Base-by-base conservation (phyloP, 2,888 invertebrate species). In the Serripes groenlandicus region DNA sequence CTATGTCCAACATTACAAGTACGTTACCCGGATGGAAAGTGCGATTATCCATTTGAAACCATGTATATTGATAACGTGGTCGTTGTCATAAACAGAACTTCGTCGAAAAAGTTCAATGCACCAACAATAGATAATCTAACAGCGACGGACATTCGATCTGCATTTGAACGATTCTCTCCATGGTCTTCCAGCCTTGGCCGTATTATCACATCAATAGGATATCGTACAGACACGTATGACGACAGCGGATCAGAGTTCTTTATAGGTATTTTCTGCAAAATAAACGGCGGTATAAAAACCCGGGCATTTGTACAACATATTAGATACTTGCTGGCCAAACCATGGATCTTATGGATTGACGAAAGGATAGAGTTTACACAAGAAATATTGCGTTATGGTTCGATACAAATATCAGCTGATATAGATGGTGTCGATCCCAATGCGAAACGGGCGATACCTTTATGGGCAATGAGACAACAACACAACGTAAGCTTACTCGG, bases 1-100 rank as follows among this genome's bases (percentile, higher is more conserved):
- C n/a, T 58, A n/a, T 58, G 58, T 58, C 58, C 58, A 58, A 28
- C 58, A 7, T 26, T 58, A 2, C 58, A 58, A 26, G 26, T 58
- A 28, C 58, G 58, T 11, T 11, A 58, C 11, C 26, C 23, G 1
- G 58, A 58, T 26, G 58, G 58, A 4, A 26, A 26, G 28, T 58
- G 58, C 28, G 11, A 11, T 3, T 58, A 23, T n/a, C 58, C 58
- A n/a, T 28, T 58, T 23, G n/a, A 58, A 7, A 58, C 23, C 11
- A 58, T 58, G 3, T 58, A 28, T n/a, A 26, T n/a, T 2, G 15
- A 26, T 3, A 5, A n/a, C 7, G 4, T 58, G 11, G n/a, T 11
- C 15, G 26, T 58, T 4, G 11, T 9, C 28, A 2, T 58, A 26
- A 58, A 58, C 58, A 11, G 23, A 26, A 58, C 58, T 3, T n/a